These are phyloP conservation scores for Equus quagga DNA, from an alignment of 2,113 vertebrate genomes.

Conservation along the genomic window DNA sequence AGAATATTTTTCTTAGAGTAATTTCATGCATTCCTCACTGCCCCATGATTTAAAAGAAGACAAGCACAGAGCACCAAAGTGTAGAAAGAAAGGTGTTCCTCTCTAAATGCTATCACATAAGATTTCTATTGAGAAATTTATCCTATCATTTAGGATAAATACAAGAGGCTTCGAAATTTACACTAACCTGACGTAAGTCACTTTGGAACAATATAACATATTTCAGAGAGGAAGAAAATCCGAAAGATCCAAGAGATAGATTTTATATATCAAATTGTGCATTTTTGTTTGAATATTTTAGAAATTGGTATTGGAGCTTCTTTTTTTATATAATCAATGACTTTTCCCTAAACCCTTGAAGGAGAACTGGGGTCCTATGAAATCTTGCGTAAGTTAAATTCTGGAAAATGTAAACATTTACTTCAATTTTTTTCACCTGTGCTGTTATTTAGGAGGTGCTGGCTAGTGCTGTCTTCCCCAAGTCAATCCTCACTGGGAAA, in stretches of 20 bases:
- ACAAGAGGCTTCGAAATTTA: slow-evolving; percentile 2
- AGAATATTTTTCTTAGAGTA: background rate
- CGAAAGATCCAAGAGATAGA: background rate
- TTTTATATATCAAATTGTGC: background rate
- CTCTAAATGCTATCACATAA: background rate
- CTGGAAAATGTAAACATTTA: background rate
- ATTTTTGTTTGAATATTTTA: slow-evolving; percentile 42
- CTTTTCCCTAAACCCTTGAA: background rate
- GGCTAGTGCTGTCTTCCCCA: background rate
- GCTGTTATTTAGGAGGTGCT: background rate
- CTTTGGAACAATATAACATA: background rate
- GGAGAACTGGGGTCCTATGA: background rate
- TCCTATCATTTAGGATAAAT: background rate
- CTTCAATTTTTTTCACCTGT: background rate
- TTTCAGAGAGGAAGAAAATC: slow-evolving; percentile 33
- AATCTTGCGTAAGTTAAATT: slow-evolving; percentile 33
- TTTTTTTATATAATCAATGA: background rate
- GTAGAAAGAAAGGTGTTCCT: background rate
- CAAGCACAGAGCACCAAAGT: background rate
- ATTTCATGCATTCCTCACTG: background rate
- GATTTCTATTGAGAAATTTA: background rate
- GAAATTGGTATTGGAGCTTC: background rate
- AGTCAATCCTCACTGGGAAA: background rate
- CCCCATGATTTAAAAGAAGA: background rate
- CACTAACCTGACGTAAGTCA: background rate